phyloP scores from a whole-genome alignment of 2,113 vertebrate species.

The Mixornis gularis region DNA sequence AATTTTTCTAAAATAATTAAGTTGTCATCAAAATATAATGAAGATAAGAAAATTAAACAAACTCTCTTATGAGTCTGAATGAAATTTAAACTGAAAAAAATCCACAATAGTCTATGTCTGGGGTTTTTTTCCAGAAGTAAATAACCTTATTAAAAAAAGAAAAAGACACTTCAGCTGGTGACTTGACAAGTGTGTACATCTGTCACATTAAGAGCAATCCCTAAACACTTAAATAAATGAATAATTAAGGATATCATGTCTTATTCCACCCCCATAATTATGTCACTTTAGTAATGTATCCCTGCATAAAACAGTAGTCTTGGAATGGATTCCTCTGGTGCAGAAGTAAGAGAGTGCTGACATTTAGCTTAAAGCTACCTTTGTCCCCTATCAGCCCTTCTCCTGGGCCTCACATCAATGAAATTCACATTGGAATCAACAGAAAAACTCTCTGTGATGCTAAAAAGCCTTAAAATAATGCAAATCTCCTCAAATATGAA shows the following conservation, averaged over 20 bases:
- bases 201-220: background rate
- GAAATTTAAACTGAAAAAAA: background rate
- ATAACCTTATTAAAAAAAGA: background rate
- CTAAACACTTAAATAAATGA: background rate
- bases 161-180: background rate
- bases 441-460: background rate
- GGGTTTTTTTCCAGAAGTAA: background rate
- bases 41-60: conserved; percentile 34
- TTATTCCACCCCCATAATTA: background rate
- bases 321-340: background rate
- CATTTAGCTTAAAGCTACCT: background rate
- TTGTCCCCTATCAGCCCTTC: background rate
- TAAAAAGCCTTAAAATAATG: background rate
- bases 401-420: background rate
- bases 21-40: conserved; percentile 5
- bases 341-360: background rate
- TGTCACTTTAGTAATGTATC: background rate
- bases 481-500: background rate
- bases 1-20: conserved; percentile 40
- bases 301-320: background rate
- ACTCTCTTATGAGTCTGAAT: background rate
- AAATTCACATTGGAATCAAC: background rate
- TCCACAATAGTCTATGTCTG: background rate
- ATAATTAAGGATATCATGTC: background rate
- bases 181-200: background rate